phyloP scores from a whole-genome alignment of 2,113 vertebrate genomes.

The Scophthalmus maximus region DNA sequence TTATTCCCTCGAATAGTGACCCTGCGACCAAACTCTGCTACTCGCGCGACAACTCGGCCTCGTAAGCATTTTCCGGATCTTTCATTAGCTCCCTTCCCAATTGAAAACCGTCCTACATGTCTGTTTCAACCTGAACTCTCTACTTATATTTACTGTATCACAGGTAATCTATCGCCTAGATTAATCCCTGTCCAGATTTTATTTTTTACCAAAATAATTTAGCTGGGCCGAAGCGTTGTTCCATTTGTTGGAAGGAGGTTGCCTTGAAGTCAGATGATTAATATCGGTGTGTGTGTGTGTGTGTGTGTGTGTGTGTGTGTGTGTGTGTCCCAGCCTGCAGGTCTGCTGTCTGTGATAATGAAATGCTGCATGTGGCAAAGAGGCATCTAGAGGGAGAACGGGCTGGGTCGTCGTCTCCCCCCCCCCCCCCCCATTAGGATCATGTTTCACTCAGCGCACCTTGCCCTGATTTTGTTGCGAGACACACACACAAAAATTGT shows the following conservation, averaged over 20 bases:
- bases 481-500: constrained; percentile 25
- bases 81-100: not conserved
- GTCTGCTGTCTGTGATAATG: constrained; percentile 62
- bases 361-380: constrained; percentile 57
- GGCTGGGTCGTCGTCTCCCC: constrained; percentile 50
- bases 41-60: too few species aligned
- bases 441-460: constrained; percentile 50
- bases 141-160: not conserved
- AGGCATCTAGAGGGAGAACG: constrained; percentile 43
- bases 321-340: constrained; percentile 22
- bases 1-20: too few species aligned
- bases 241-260: constrained; percentile 7
- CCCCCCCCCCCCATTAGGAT: constrained; percentile 67
- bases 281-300: constrained; percentile 41
- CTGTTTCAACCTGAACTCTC: not conserved
- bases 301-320: constrained; percentile 14
- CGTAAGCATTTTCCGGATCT: not conserved
- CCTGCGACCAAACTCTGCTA: too few species aligned
- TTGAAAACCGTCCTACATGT: not conserved
- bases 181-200: not conserved
- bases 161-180: not conserved
- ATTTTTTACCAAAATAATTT: constrained; percentile 9
- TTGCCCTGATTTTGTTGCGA: constrained; percentile 46
- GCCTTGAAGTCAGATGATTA: constrained; percentile 49
- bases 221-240: not conserved